Base-by-base conservation (phyloP, 2,113 vertebrate genomes). In the Corythaeola cristata region DNA sequence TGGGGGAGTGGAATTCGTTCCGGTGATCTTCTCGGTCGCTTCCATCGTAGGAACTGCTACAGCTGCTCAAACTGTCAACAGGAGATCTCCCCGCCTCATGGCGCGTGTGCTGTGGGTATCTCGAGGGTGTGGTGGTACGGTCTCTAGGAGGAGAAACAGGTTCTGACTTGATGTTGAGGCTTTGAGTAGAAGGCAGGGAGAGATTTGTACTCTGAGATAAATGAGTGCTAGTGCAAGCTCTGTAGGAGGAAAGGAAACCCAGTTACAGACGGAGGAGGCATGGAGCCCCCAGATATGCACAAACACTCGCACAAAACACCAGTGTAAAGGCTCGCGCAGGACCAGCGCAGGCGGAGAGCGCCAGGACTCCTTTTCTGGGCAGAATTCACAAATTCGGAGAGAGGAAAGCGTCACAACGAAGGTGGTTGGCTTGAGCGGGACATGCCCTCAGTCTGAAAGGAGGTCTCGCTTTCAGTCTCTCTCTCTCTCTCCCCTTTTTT, bases 101-200 rank as follows among this genome's bases (percentile, higher is more conserved):
- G 97, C 99, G 99, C 91, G 98, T 98, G 97, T 99, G 99, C 96
- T 98, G 98, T 96, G 99, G 98, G 96, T 99, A 99, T 98, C 99
- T 99, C 98, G 98, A 99, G 30, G 99, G 99, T 92, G 99, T 99
- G 98, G 98, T 99, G 98, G 99, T 99, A 98, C 99, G 99, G 98
- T 99, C 99, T 99, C 99, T 99, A 99, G 99, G 99, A 99, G 99
- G 99, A 99, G 99, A 99, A 99, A 99, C 99, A 99, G 99, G 99
- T 99, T 99, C 99, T 99, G 99, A 99, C 99, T 99, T 99, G 99
- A 99, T 99, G 99, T 98, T 99, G 98, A 99, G 99, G 99, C 99
- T 99, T 99, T 99, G 99, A 99, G 99, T 99, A 99, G 99, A 99
- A 99, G 99, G 99, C 99, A 99, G 99, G 98, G 99, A 99, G 98